Conservation (phyloP, 2,797 vertebrate genomes). For the Anas capensis region DNA sequence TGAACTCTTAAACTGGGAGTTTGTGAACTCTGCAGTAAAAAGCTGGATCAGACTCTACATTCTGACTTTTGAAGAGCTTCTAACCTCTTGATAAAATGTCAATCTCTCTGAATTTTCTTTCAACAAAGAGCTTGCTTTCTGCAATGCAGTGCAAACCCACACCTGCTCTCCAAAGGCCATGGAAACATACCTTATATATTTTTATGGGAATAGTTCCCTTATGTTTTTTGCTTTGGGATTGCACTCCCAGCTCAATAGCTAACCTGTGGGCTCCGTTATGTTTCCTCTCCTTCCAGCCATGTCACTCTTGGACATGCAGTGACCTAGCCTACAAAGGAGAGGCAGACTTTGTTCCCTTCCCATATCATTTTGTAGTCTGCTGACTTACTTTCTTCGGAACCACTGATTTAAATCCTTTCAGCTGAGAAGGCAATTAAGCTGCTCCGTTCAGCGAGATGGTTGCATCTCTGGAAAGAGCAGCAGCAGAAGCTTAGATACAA, state of each 20-base stretch:
- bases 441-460: background rate
- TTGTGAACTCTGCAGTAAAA: background rate
- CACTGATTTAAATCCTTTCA: background rate
- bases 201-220: background rate
- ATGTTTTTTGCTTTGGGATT: background rate
- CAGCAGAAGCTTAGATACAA: background rate
- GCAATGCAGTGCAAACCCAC: background rate
- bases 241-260: background rate
- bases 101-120: background rate
- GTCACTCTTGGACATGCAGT: background rate
- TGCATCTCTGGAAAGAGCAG: background rate
- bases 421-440: background rate
- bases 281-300: background rate
- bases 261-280: background rate
- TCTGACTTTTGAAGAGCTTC: background rate
- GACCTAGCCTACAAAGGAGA: background rate
- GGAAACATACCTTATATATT: background rate
- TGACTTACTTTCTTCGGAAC: background rate
- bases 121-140: background rate
- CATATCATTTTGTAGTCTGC: background rate
- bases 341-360: background rate
- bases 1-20: background rate
- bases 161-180: rapidly evolving
- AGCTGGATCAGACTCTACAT: background rate
- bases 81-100: background rate